Evolutionary conservation across 2,888 invertebrate species (phyloP), one percentile per base, ranked within the genome.

Genomic region (Polymixis lichenea): DNA sequence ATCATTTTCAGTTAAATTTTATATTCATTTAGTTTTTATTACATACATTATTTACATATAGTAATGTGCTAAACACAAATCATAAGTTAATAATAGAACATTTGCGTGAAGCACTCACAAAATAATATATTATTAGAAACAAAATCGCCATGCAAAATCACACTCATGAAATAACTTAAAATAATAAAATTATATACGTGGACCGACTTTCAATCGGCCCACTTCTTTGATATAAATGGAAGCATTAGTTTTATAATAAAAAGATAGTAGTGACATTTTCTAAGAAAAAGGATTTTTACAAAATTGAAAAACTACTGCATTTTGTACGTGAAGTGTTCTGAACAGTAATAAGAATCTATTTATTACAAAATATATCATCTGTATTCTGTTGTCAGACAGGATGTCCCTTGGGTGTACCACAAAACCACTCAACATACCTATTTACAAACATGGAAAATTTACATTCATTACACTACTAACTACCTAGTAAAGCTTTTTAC

Each of bases 181-280:
- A 93, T 93, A 94, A 95, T 94, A 94, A 90, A 94, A 92, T 93
- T 93, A 93, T 92, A 92, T 93, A 94, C 87, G 94, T 92, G 94
- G 94, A 93, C 91, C 96, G 94, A 96, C 96, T 96, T 95, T 92
- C 85, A 96, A 96, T 95, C 92, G 96, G 91, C 93, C 93, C 89
- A 94, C 94, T 93, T 96, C 96, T 96, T 96, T 96, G 96, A 96
- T 96, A 96, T 96, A 94, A 95, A 94, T 96, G 96, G 96, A 96
- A 96, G 96, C 96, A 96, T 96, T 95, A 88, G 95, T 95, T 95
- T 93, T 93, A 94, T 91, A 96, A 94, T 93, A 95, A 96, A 95
- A 90, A 91, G 92, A 92, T 95, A 95, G 88, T 88, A 89, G 86
- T 89, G 90, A 89, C 89, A 85, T 88, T 88, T 90, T 88, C 87